Evolutionary conservation across 2,888 invertebrate genomes (phyloP).

Genomic region (Mystacides longicornis): DNA sequence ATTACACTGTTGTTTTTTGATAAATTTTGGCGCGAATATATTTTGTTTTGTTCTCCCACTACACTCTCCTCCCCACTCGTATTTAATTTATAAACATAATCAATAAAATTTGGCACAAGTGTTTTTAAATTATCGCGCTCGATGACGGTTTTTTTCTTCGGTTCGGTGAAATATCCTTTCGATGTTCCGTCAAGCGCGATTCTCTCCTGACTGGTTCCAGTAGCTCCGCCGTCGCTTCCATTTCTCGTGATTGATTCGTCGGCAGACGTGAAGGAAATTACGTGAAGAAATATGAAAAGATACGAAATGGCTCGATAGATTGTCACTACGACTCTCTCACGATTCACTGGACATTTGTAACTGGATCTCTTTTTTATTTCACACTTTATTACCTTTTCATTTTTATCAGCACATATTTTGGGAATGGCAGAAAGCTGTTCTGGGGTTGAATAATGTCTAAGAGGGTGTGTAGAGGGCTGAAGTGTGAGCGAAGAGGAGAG

Average conservation of each 20-base stretch:
- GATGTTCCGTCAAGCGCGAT: constrained; percentile 7
- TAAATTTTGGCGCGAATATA: too few species aligned
- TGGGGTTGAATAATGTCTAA: not conserved
- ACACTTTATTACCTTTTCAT: not conserved
- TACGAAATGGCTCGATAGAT: not conserved
- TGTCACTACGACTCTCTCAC: not conserved
- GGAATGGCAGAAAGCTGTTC: too few species aligned
- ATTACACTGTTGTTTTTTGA: too few species aligned
- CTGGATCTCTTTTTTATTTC: not conserved
- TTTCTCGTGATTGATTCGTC: not conserved
- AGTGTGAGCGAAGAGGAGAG: constrained; percentile 3
- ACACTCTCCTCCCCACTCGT: constrained; percentile 3
- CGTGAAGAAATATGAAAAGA: constrained; percentile 5
- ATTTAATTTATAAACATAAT: constrained; percentile 3
- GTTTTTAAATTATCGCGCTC: not conserved
- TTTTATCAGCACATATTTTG: too few species aligned
- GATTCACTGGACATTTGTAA: not conserved
- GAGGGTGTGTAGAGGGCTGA: constrained; percentile 5
- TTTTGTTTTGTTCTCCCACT: too few species aligned
- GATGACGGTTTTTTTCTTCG: constrained; percentile 13
- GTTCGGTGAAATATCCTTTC: constrained; percentile 18
- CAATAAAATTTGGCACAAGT: constrained; percentile 16
- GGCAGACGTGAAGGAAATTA: not conserved
- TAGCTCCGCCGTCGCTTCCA: not conserved
- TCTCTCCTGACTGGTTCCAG: not conserved